Evolutionary conservation across 2,797 vertebrate genomes (phyloP).

Genomic region (Ptychadena robeensis): DNA sequence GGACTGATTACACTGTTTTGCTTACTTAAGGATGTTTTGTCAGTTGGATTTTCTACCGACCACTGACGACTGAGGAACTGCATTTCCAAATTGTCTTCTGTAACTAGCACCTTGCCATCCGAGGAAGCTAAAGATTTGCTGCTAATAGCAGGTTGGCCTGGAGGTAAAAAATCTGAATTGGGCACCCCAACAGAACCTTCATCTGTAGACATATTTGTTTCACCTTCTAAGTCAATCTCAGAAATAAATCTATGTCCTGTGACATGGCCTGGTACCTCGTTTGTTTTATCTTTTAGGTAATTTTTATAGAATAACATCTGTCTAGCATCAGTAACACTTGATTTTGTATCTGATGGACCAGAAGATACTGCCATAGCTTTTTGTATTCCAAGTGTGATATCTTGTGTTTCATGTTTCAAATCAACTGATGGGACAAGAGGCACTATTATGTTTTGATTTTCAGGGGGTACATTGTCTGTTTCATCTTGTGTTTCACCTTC

Average conservation of each 20-base stretch:
- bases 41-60: neutral
- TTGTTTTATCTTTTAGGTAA: neutral
- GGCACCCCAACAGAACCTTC: neutral
- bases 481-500: too few species aligned
- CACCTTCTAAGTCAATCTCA: slow-evolving; percentile 5
- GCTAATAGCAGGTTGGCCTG: neutral
- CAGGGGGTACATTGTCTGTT: too few species aligned
- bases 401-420: slow-evolving; percentile 11
- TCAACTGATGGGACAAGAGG: neutral
- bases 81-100: slow-evolving; percentile 54
- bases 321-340: neutral
- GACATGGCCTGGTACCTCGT: neutral
- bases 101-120: neutral
- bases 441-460: too few species aligned
- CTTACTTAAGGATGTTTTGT: rapidly evolving
- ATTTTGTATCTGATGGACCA: neutral
- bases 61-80: slow-evolving; percentile 18
- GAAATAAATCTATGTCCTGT: neutral
- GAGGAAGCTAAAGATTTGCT: neutral
- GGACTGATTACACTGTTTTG: neutral
- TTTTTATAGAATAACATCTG: neutral
- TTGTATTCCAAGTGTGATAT: neutral
- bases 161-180: neutral
- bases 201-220: slow-evolving; percentile 14
- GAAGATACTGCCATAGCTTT: neutral